Percentiles rank a stretch among this genome's conserved stretches.
These are phyloP conservation scores for Ischnura elegans DNA, from an alignment of 2,888 invertebrate genomes.

Conservation along the genomic window DNA sequence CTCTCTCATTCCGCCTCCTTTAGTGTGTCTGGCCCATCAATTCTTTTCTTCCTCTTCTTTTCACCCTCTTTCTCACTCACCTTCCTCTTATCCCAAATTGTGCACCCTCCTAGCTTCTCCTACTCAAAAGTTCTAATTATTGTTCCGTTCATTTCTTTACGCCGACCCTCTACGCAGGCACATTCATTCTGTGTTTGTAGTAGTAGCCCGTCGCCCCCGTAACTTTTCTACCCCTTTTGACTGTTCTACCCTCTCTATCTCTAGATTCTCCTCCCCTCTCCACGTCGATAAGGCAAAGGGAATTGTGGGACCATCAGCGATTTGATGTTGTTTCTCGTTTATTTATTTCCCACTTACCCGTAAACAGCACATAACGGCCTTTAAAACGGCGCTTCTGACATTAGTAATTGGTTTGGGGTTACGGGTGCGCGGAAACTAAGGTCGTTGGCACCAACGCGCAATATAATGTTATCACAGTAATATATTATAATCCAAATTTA, in stretches of 20 bases:
- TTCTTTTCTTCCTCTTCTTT: not conserved
- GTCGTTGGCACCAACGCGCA: no score
- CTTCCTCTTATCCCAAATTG: not conserved
- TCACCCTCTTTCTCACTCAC: conserved; percentile 10
- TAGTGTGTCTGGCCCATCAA: not conserved
- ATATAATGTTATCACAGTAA: no score
- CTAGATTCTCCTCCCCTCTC: not conserved
- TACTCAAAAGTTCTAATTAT: conserved; percentile 22
- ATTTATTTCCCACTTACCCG: no score
- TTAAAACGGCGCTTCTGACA: no score
- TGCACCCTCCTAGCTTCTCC: not conserved
- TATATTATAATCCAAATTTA: no score
- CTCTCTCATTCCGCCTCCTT: no score
- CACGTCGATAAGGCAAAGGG: not conserved
- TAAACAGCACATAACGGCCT: no score
- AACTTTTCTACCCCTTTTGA: not conserved
- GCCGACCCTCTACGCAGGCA: not conserved
- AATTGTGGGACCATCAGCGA: not conserved
- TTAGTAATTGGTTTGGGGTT: no score
- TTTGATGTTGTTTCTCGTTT: not conserved
- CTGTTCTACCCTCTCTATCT: not conserved
- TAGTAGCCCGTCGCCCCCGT: not conserved
- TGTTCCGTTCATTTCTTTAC: not conserved
- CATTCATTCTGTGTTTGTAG: not conserved
- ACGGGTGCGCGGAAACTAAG: no score